Conservation (phyloP, 1,140 invertebrate genomes). For the Temnothorax longispinosus region DNA sequence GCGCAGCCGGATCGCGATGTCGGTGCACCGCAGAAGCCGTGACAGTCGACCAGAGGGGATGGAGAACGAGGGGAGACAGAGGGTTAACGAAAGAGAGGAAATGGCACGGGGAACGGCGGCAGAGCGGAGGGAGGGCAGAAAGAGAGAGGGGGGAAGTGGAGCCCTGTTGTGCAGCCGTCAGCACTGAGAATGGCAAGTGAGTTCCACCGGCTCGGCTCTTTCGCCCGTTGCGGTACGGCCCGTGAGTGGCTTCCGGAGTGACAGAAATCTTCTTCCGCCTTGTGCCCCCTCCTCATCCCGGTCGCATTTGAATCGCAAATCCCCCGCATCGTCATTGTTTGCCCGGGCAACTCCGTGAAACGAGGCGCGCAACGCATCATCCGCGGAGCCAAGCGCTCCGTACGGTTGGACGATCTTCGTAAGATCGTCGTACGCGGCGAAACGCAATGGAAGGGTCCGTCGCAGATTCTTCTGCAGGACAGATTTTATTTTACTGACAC, state of each 20-base stretch:
- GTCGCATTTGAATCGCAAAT: slow-evolving; percentile 75
- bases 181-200: slow-evolving; percentile 64
- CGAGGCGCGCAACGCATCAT: slow-evolving; percentile 38
- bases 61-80: slow-evolving; percentile 21
- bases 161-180: slow-evolving; percentile 65
- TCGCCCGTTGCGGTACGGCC: slow-evolving; percentile 45
- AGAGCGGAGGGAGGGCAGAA: neutral
- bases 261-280: slow-evolving; percentile 53
- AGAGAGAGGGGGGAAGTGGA: neutral
- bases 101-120: neutral
- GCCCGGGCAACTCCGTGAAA: slow-evolving; percentile 27
- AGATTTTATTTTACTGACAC: slow-evolving; percentile 12
- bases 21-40: slow-evolving; percentile 52
- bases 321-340: slow-evolving; percentile 66
- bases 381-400: slow-evolving; percentile 16
- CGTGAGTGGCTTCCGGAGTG: slow-evolving; percentile 61
- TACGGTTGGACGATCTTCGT: neutral
- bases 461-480: too few relatives aligned
- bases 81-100: slow-evolving; percentile 47
- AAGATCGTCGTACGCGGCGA: neutral
- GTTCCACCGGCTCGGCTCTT: slow-evolving; percentile 56
- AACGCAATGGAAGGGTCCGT: neutral
- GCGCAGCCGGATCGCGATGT: slow-evolving; percentile 52
- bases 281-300: neutral
- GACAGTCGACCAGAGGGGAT: slow-evolving; percentile 40